Base-by-base conservation (phyloP, 1,140 invertebrate genomes). In the Danaus plexippus region DNA sequence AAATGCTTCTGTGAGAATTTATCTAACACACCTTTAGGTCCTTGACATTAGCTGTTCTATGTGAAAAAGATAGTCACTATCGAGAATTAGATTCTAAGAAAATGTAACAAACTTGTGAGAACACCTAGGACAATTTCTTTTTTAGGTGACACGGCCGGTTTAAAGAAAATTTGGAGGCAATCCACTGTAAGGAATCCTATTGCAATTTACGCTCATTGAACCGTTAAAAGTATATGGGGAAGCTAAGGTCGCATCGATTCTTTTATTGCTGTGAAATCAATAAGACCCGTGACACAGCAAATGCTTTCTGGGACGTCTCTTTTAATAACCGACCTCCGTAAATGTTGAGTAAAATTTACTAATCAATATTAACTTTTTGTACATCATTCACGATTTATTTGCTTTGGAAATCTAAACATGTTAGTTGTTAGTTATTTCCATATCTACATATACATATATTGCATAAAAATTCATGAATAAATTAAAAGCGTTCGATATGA, bases 171-270 rank as follows among this genome's bases (percentile, higher is more conserved):
- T 78, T 78, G 57, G 74, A 64, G 72, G 57, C 66, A 62, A 77
- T 76, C 69, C 67, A 71, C 75, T 64, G 75, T 64, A 66, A 63
- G 71, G 68, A 81, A 84, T 86, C 78, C 80, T 80, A 80, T 84
- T 83, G 80, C 83, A 84, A 84, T 86, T 86, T 82, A 84, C 79
- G 79, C 67, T 78, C 79, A 77, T 77, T 81, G 80, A 79, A 71
- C 71, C 63, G 77, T 71, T 73, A 75, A 79, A 83, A 83, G 74
- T 80, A 70, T 81, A 76, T 70, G 67, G 77, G 73, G 79, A 76
- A 56, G 69, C 75, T 75, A 75, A 81, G 74, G 76, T 77, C 64
- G 75, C 65, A 70, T 53, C 66, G 72, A 79, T 84, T 84, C 77
- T 79, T 84, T 80, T 86, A 86, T 84, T 84, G 75, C 69, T 66